Percentiles rank a stretch among this genome's conserved stretches.
These are phyloP conservation scores for Bryconaethiops microstoma DNA, from an alignment of 2,797 vertebrate species.

Conservation along the genomic window DNA sequence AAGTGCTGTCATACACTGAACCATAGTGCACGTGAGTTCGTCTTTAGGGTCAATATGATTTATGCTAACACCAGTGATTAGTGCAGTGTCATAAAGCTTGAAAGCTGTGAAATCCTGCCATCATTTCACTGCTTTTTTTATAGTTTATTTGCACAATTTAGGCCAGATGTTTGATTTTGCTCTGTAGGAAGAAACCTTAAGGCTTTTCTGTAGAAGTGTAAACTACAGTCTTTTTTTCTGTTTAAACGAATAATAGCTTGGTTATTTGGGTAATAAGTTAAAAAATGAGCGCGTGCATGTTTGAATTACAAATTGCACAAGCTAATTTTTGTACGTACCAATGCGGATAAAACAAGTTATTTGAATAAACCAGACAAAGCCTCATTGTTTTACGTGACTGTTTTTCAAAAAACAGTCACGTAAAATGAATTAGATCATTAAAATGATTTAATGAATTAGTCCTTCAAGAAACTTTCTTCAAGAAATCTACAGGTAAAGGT, in stretches of 20 bases:
- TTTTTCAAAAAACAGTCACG: background rate
- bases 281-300: background rate
- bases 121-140: conserved; percentile 10
- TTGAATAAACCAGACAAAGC: background rate
- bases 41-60: conserved; percentile 12
- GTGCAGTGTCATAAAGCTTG: conserved; percentile 6
- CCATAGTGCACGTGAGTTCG: background rate
- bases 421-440: background rate
- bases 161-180: conserved; percentile 12
- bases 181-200: background rate
- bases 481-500: background rate
- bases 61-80: conserved; percentile 29
- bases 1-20: background rate
- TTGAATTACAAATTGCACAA: background rate
- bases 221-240: background rate
- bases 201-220: background rate
- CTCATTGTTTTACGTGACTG: background rate
- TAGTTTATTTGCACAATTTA: conserved; percentile 39
- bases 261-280: background rate
- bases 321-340: background rate
- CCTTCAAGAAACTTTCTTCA: background rate
- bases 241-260: background rate
- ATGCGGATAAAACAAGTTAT: background rate
- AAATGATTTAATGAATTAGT: no score
- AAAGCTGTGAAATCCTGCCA: conserved; percentile 22